Conservation (phyloP, 2,113 vertebrate genomes). For the Anas platyrhynchos region DNA sequence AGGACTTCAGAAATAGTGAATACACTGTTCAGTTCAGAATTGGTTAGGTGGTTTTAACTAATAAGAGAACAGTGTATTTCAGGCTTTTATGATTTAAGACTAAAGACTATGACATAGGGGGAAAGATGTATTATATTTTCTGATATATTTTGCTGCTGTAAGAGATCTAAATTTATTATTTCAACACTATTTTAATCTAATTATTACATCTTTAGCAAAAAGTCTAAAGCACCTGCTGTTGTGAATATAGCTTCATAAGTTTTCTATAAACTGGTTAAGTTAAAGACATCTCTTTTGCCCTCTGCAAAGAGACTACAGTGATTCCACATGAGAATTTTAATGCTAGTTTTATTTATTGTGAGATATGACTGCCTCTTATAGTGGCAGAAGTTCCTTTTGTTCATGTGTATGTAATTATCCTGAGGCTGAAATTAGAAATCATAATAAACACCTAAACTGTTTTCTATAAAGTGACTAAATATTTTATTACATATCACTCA, state of each 20-base stretch:
- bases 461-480: neutral
- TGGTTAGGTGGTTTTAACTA: neutral
- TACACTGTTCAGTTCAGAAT: neutral
- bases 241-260: neutral
- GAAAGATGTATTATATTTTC: neutral
- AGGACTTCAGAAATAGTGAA: neutral
- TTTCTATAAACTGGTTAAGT: neutral
- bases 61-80: neutral
- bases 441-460: neutral
- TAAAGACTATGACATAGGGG: neutral
- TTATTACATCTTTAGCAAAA: constrained; percentile 33
- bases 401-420: neutral
- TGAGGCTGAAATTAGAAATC: neutral
- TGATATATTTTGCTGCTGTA: neutral
- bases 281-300: neutral
- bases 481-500: neutral
- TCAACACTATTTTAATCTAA: constrained; percentile 11
- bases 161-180: constrained; percentile 10
- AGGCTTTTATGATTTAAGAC: neutral
- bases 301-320: neutral
- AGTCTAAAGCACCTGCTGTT: constrained; percentile 3
- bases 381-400: neutral
- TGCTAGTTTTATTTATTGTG: neutral
- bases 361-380: neutral
- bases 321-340: neutral